Evolutionary conservation across 2,888 invertebrate species (phyloP), one percentile per base, ranked within the genome.

Genomic region (Agonopterix heracliana): DNA sequence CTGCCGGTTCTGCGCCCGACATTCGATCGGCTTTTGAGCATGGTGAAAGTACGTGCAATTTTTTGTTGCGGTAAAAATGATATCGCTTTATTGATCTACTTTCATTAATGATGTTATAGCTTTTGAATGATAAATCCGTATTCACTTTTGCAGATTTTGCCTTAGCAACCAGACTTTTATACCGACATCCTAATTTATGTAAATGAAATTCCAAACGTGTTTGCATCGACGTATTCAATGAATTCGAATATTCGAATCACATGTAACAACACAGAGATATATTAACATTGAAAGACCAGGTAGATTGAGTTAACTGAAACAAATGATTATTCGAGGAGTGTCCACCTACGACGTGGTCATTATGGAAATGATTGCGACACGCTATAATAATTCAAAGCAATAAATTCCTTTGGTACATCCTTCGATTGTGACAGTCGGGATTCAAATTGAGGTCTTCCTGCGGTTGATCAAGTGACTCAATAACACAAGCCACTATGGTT

Each of bases 341-440:
- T 83, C 71, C 74, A 71, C 74, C 75, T 73, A 77, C 76, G 69
- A 77, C 76, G 69, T 58, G 63, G 64, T 67, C 64, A 80, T 81
- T 74, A 78, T 70, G 64, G 65, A 69, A 60, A 63, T 64, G 63
- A 65, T 69, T 64, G 64, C 63, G 58, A 51, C 56, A 55, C 54
- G 55, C 57, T 63, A 61, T 64, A 59, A 60, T 53, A 55, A 56
- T 64, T 60, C 59, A 57, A 68, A 62, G 71, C 66, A 72, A 81
- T 77, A 74, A 78, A 78, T 78, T 79, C 76, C 74, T 73, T 74
- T 62, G 26, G 65, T 62, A 77, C 80, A 84, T 85, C 85, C 85
- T 84, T 79, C 77, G 81, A 83, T 83, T 83, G 85, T 79, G 53
- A 64, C 41, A 46, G 54, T 48, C 59, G 60, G 58, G 65, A 61